phyloP scores from a whole-genome alignment of 2,888 invertebrate genomes.

The Alviniconcha strummeri region DNA sequence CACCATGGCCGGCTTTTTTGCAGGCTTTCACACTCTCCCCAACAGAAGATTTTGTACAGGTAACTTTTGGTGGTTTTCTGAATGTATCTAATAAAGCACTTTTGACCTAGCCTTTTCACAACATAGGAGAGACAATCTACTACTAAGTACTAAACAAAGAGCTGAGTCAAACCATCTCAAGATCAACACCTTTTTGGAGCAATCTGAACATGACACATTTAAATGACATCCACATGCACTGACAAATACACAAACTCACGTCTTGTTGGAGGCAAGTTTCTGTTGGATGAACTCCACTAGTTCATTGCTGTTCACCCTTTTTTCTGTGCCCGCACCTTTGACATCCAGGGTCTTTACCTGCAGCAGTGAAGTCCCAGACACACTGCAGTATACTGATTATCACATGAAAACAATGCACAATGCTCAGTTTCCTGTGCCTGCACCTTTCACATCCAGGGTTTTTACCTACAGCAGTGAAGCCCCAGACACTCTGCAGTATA shows the following conservation, averaged over 20 bases:
- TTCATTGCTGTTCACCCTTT: conserved; percentile 79
- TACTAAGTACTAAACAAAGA: too few relatives aligned
- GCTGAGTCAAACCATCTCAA: too few relatives aligned
- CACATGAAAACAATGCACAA: background rate
- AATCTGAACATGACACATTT: too few relatives aligned
- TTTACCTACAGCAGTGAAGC: background rate
- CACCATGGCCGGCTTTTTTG: too few relatives aligned
- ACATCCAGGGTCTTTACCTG: conserved; percentile 30
- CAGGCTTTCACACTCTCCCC: too few relatives aligned
- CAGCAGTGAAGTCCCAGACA: background rate
- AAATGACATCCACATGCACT: too few relatives aligned
- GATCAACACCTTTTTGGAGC: too few relatives aligned
- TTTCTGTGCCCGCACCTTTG: conserved; percentile 79
- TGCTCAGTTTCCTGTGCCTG: conserved; percentile 81
- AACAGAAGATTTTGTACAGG: too few relatives aligned
- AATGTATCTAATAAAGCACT: too few relatives aligned
- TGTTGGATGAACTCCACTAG: conserved; percentile 83
- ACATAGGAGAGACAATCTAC: too few relatives aligned
- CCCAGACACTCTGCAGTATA: background rate
- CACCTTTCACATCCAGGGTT: conserved; percentile 48
- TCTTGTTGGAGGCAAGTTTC: conserved; percentile 75
- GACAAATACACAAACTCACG: conserved; percentile 34
- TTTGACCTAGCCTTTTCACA: too few relatives aligned
- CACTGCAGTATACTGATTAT: background rate
- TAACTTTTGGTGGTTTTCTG: too few relatives aligned